Conservation (phyloP, 64 coral and sea anemone species). For the Trachythela sp. region DNA sequence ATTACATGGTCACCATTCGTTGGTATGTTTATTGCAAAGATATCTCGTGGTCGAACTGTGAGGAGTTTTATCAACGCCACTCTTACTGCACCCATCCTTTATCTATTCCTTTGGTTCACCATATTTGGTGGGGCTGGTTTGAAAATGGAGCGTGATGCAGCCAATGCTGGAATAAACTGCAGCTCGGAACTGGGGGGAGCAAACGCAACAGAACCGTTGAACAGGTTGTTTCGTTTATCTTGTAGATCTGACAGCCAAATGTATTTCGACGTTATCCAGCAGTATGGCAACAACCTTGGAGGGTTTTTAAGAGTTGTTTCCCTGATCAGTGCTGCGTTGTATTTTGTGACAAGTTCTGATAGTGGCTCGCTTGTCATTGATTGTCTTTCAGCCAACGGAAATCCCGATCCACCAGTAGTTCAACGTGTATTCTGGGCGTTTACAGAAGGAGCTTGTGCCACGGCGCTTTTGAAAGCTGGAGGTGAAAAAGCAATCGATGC, state of each 20-base stretch:
- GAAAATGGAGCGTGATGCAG: not conserved
- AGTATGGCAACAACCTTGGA: conserved; percentile 14
- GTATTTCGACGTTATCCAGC: conserved; percentile 55
- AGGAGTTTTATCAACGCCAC: conserved; percentile 4
- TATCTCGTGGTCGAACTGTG: not conserved
- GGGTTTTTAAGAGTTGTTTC: conserved; percentile 42
- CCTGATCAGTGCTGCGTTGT: conserved; percentile 45
- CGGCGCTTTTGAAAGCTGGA: conserved; percentile 44
- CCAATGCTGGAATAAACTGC: not conserved
- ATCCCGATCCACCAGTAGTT: conserved; percentile 52
- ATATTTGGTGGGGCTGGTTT: not conserved
- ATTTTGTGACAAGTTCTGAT: conserved; percentile 50
- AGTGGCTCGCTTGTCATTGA: too few relatives aligned
- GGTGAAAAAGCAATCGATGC: conserved; percentile 38
- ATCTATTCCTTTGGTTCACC: not conserved
- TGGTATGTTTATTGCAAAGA: not conserved
- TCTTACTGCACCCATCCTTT: not conserved
- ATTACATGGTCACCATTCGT: not conserved
- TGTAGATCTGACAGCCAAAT: conserved; percentile 17
- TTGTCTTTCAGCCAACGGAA: not conserved
- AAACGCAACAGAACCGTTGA: not conserved
- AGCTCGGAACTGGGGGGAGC: not conserved
- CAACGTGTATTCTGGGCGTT: conserved; percentile 54
- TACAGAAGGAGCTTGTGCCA: not conserved
- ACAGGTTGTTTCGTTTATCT: not conserved